Evolutionary conservation across 1,140 invertebrate species (phyloP).

Genomic region (Frieseomelitta varia): DNA sequence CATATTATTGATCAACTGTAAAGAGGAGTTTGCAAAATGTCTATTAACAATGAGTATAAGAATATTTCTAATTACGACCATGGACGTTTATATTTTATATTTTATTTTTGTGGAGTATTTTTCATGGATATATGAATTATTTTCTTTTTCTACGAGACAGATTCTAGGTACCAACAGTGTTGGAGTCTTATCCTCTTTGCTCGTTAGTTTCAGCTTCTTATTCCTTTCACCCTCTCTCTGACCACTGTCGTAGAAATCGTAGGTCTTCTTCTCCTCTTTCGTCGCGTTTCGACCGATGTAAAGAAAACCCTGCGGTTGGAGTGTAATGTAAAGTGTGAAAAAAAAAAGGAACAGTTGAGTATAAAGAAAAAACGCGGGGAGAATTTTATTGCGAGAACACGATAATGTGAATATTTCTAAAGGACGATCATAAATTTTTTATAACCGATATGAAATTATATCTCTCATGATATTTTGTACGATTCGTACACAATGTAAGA

Average conservation of each 20-base stretch:
- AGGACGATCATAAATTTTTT: neutral
- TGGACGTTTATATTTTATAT: too few relatives aligned
- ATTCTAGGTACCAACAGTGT: neutral
- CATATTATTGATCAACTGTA: too few relatives aligned
- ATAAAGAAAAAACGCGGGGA: too few relatives aligned
- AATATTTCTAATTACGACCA: too few relatives aligned
- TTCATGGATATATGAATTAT: neutral
- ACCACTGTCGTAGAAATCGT: neutral
- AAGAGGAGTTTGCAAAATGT: too few relatives aligned
- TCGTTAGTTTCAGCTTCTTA: neutral
- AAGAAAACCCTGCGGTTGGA: slow-evolving; percentile 27
- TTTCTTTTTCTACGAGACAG: neutral
- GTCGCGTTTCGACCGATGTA: slow-evolving; percentile 29
- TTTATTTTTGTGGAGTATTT: neutral
- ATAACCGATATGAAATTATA: too few relatives aligned
- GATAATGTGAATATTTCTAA: neutral
- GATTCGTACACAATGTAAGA: too few relatives aligned
- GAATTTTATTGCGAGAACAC: neutral
- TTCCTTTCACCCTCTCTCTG: neutral
- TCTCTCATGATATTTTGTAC: too few relatives aligned
- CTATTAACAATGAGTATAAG: too few relatives aligned
- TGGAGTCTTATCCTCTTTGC: neutral
- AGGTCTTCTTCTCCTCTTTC: slow-evolving; percentile 23
- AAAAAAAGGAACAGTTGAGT: neutral
- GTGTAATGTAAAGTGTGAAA: neutral